Base-by-base conservation (phyloP, 1,140 invertebrate species). In the Monochamus saltuarius region DNA sequence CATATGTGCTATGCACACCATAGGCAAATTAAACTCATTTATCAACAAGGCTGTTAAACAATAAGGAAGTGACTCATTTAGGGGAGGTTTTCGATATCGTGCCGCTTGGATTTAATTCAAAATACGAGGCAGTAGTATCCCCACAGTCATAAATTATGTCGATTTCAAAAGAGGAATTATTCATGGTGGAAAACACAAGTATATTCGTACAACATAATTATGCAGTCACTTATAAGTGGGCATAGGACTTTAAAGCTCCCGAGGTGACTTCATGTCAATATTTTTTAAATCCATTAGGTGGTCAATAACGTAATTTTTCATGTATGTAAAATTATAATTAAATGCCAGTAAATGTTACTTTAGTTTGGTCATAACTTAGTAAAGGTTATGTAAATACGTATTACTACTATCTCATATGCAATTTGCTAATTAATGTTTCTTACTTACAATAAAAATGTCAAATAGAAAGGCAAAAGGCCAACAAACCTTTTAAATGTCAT, bases 391-490 rank as follows among this genome's bases (percentile, higher is more conserved):
- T 2, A 40, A 40, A 40, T 40, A 13, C 7, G 10, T 8, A 47
- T 47, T 47, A 11, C 11, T 16, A 13, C 13, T 8, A 47, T 47
- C 16, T 47, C 17, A 47, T 47, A 11, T 16, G 19, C 8, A 43
- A 35, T 46, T 46, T 35, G 50, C 50, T 52, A 19, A 50, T 42
- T 58, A 58, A 46, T 59, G 59, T 59, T 64, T 55, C 35, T 46
- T 29, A n/a, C 17, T 29, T 43, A 57, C 22, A 29, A 29, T 29
- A 29, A 29, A 58, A 62, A 64, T 64, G 62, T 64, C 62, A 64
- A 60, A 55, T 56, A 46, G 47, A 56, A 64, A 64, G 62, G 62
- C 62, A 57, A 60, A 64, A 64, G 62, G 62, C 62, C 62, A 60
- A 64, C 42, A 54, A 60, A 59, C 61, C 29, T 29, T 59, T 59